Conservation (phyloP, 2,888 invertebrate genomes). For the Melolontha melolontha region DNA sequence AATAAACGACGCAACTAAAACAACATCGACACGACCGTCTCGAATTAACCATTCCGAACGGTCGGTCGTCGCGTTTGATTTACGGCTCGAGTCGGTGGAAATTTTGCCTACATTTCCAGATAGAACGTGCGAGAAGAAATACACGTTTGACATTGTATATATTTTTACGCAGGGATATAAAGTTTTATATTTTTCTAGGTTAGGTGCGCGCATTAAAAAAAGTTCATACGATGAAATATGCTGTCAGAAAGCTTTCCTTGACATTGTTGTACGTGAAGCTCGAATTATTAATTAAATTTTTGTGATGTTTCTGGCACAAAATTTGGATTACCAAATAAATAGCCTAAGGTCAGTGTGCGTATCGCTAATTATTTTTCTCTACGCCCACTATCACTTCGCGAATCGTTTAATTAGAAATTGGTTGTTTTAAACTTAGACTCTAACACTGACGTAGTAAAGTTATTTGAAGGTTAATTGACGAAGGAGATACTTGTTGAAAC, state of each 20-base stretch:
- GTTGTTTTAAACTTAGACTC: too few relatives aligned
- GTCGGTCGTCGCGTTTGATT: slow-evolving; percentile 13
- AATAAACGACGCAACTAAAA: slow-evolving; percentile 44
- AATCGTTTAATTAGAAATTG: neutral
- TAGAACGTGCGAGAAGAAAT: too few relatives aligned
- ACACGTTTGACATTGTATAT: too few relatives aligned
- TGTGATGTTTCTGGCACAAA: slow-evolving; percentile 29
- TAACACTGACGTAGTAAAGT: too few relatives aligned
- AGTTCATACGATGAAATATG: slow-evolving; percentile 4
- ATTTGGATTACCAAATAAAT: slow-evolving; percentile 24
- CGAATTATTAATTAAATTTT: slow-evolving; percentile 6
- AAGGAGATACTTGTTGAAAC: too few relatives aligned
- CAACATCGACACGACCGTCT: slow-evolving; percentile 6
- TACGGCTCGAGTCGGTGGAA: slow-evolving; percentile 9
- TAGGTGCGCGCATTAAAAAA: neutral
- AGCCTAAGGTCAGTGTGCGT: slow-evolving; percentile 19
- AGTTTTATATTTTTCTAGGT: slow-evolving; percentile 2
- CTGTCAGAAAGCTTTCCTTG: slow-evolving; percentile 15
- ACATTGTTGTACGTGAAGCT: slow-evolving; percentile 17
- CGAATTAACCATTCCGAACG: slow-evolving; percentile 11
- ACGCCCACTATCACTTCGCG: neutral
- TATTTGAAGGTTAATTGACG: too few relatives aligned
- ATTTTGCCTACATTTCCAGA: slow-evolving; percentile 2
- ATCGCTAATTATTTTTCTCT: neutral
- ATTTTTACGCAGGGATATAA: too few relatives aligned